Evolutionary conservation across 2,797 vertebrate species (phyloP).

Genomic region (Taeniopygia guttata): DNA sequence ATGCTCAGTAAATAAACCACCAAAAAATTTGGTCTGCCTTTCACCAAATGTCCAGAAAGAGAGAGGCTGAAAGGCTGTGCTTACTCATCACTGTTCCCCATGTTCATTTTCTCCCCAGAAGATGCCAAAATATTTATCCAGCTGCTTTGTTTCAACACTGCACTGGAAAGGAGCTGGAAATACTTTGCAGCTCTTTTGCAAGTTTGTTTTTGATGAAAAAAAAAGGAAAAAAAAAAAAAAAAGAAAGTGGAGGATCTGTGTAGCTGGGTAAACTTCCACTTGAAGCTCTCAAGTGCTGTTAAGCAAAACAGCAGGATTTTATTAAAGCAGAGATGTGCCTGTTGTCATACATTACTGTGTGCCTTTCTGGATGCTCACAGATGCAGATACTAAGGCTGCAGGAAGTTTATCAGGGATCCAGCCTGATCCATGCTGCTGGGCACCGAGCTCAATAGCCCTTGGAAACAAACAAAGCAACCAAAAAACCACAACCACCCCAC

Average conservation of each 20-base stretch:
- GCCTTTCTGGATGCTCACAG: neutral
- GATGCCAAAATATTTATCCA: neutral
- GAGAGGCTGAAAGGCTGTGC: neutral
- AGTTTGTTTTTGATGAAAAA: accelerated
- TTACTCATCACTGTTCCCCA: neutral
- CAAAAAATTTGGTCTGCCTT: neutral
- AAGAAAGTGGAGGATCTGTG: neutral
- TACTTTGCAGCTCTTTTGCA: neutral
- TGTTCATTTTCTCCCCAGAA: neutral
- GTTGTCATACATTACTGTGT: neutral
- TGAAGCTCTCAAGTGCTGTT: neutral
- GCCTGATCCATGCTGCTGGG: accelerated
- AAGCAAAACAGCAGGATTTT: neutral
- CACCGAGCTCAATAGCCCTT: neutral
- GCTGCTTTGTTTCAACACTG: neutral
- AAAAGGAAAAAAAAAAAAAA: accelerated
- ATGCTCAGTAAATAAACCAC: neutral
- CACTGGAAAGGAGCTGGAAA: neutral
- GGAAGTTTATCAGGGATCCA: neutral
- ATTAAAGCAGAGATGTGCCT: neutral
- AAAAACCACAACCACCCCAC: neutral
- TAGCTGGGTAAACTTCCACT: neutral
- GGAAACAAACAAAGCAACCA: neutral
- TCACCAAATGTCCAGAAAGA: neutral
- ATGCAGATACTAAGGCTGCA: accelerated